Evolutionary conservation across 1,140 invertebrate species (phyloP), one percentile per base, ranked within the genome.

Genomic region (Zelostemma sp.): DNA sequence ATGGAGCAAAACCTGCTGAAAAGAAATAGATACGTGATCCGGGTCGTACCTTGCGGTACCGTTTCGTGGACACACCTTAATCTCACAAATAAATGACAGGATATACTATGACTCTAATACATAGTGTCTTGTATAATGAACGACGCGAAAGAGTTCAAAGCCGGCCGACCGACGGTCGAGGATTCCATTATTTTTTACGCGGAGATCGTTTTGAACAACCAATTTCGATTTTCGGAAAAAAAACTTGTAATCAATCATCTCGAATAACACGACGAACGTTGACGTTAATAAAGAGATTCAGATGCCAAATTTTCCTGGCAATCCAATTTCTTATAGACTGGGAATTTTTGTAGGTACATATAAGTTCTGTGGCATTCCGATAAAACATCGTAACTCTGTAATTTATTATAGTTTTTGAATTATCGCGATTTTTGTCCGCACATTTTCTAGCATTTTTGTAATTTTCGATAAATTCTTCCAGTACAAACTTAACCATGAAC

Each of bases 1-100:
- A 28, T 28, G 25, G 25, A 28, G 25, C 25, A 56, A 58, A 61
- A 70, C 28, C 57, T 49, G 54, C 59, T 70, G 56, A 68, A 75
- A 69, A 64, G 68, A 73, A 67, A 72, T 60, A 53, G 66, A 68
- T 70, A 73, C 72, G 67, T 78, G 76, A 78, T 73, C 66, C 64
- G 70, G 67, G 60, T 75, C 63, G 61, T 73, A 64, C 68, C 51
- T 67, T 68, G 60, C 66, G 62, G 72, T 73, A 67, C 68, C 59
- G 68, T 71, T 68, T 68, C 54, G 66, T 62, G 64, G 70, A 73
- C 70, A 73, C 70, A 73, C 70, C 69, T 72, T 72, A 72, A 72
- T 72, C 64, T 55, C 68, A 68, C 65, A 73, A 73, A 62, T 66
- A 73, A 68, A 73, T 73, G 71, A 73, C 66, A 63, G 71, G 65